Conservation (phyloP, 2,797 vertebrate species). For the Acrossocheilus fasciatus region DNA sequence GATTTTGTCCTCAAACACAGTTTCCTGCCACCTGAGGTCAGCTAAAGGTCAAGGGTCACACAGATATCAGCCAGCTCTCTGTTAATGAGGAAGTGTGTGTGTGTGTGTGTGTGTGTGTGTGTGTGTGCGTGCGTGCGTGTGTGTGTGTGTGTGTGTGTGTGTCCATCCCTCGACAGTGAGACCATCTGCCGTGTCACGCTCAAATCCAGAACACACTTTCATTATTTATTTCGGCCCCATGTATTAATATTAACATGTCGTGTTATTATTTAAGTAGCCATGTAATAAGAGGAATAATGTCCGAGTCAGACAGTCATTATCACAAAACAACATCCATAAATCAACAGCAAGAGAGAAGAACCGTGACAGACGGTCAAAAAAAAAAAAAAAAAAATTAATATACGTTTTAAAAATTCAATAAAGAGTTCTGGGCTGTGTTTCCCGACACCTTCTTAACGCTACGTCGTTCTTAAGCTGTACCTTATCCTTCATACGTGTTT, state of each 20-base stretch:
- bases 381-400: not conserved
- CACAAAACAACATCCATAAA: not conserved
- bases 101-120: not conserved
- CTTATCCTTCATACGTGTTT: no score
- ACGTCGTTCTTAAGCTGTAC: no score
- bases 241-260: not conserved
- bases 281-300: not conserved
- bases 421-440: no score
- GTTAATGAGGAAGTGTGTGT: not conserved
- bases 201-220: not conserved
- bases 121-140: not conserved
- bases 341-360: no score
- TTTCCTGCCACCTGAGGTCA: not conserved
- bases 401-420: no score
- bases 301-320: not conserved
- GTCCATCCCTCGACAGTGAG: not conserved
- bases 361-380: not conserved
- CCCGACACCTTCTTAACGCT: no score
- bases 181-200: not conserved
- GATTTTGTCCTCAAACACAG: not conserved
- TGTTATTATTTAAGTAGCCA: not conserved
- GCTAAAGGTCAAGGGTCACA: not conserved
- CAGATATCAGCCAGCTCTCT: not conserved
- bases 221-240: not conserved
- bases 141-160: not conserved